Base-by-base conservation (phyloP, 2,888 invertebrate species). In the Artemia sinica region DNA sequence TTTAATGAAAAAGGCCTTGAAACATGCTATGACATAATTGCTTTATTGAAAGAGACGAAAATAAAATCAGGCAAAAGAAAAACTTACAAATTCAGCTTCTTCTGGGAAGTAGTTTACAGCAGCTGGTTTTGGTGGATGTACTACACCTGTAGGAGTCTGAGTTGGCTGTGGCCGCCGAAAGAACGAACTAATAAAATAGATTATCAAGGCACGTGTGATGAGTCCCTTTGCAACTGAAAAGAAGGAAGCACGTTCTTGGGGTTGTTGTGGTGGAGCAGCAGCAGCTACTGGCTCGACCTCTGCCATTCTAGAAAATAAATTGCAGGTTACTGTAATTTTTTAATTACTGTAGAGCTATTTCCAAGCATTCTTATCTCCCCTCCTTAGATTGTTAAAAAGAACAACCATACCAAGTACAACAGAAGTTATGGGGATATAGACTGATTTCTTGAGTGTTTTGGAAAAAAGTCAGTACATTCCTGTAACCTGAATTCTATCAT, bases 111-210 rank as follows among this genome's bases (percentile, higher is more conserved):
- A 84, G 78, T 93, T 92, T 74, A 83, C 79, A 10, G 86, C 84
- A 65, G 83, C 81, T 66, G 80, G 74, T 72, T 80, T 79, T 51
- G 69, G 67, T 10, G 69, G 71, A 49, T 80, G 77, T 52, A 76
- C 71, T 14, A 65, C 72, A 67, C 69, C 72, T 4, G 72, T 72
- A 51, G 73, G 74, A 6, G 72, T 76, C 52, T 83, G 78, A 51
- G 86, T 81, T 68, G 79, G 74, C n/a, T 76, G 74, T 9, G 77
- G 75, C 73, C 85, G 83, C 67, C 91, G 83, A 76, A 96, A 93
- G 81, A 93, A 89, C 66, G 90, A 88, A 72, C 89, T 88, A 65
- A 96, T 88, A 76, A 93, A 91, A 79, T 95, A 96, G 72, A 96
- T 89, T 72, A 96, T 87, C 69, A 95, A 79, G 71, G 88, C 92